Evolutionary conservation across 2,113 vertebrate genomes (phyloP).

Genomic region (Apeltes quadracus): DNA sequence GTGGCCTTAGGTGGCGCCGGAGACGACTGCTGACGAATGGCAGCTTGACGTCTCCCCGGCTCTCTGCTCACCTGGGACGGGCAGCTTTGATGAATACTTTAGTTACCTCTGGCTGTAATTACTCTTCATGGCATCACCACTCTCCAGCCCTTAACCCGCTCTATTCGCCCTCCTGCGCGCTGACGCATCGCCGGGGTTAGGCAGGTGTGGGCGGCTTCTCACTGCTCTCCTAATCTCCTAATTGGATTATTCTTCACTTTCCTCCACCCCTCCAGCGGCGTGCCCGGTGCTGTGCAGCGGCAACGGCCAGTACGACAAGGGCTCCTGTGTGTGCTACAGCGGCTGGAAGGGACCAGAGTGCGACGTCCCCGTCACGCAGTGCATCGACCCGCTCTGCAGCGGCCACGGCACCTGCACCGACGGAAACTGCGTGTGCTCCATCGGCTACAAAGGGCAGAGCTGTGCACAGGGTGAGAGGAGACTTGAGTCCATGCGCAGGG

Average conservation of each 20-base stretch:
- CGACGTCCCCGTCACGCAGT: slow-evolving; percentile 92
- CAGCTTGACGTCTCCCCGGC: slow-evolving; percentile 69
- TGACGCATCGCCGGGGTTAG: slow-evolving; percentile 16
- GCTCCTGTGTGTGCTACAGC: slow-evolving; percentile 96
- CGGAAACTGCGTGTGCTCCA: slow-evolving; percentile 92
- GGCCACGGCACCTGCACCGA: slow-evolving; percentile 95
- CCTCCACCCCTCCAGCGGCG: slow-evolving; percentile 77
- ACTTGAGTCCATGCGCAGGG: neutral
- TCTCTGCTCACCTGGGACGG: slow-evolving; percentile 77
- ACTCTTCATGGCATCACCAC: slow-evolving; percentile 77
- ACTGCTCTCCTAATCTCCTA: slow-evolving; percentile 24
- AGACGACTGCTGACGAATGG: slow-evolving; percentile 80
- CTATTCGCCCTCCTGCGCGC: slow-evolving; percentile 58
- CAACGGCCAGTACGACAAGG: slow-evolving; percentile 97
- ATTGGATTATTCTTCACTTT: slow-evolving; percentile 41
- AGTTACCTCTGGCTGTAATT: slow-evolving; percentile 81
- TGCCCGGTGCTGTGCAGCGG: slow-evolving; percentile 97
- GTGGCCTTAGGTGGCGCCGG: slow-evolving; percentile 64
- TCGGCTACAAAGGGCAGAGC: slow-evolving; percentile 93
- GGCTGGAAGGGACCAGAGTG: slow-evolving; percentile 98
- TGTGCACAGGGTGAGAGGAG: slow-evolving; percentile 90
- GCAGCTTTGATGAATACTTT: slow-evolving; percentile 82
- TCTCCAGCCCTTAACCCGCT: slow-evolving; percentile 68
- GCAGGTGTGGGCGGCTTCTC: slow-evolving; percentile 24
- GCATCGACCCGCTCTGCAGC: slow-evolving; percentile 93